Percentiles rank a stretch among this genome's conserved stretches.
Conservation (phyloP, 2,113 vertebrate genomes). For the Actenoides lindsayi region DNA sequence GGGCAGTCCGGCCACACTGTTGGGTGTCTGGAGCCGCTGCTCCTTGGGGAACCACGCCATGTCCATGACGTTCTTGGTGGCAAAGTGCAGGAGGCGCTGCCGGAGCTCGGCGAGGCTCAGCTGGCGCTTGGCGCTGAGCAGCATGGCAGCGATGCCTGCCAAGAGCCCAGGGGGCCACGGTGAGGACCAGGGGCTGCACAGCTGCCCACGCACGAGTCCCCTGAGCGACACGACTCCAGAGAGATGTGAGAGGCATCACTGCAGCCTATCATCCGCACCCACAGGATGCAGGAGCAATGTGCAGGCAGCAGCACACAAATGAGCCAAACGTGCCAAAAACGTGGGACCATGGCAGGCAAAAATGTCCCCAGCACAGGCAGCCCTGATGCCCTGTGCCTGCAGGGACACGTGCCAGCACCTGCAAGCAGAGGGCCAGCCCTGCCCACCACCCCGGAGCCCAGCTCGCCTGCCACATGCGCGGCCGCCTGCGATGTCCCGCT, state of each 20-base stretch:
- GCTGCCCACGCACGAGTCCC: rapidly evolving
- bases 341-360: rapidly evolving
- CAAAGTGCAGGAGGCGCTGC: conserved; percentile 79
- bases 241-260: not conserved
- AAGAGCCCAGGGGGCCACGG: rapidly evolving
- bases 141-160: conserved; percentile 81
- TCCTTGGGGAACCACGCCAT: conserved; percentile 74
- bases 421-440: not conserved
- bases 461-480: conserved; percentile 84
- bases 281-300: rapidly evolving
- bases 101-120: conserved; percentile 78
- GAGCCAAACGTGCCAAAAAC: not conserved
- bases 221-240: rapidly evolving
- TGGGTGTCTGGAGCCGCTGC: conserved; percentile 80
- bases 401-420: not conserved
- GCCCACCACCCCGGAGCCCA: rapidly evolving
- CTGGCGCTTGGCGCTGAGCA: conserved; percentile 75
- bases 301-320: not conserved
- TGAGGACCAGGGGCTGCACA: not conserved
- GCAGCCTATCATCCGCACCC: rapidly evolving
- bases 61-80: conserved; percentile 75
- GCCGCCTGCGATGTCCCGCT: conserved; percentile 91
- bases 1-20: conserved; percentile 79
- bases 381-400: not conserved
- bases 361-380: not conserved